Conservation (phyloP, 1,140 invertebrate genomes). For the Apis dorsata region DNA sequence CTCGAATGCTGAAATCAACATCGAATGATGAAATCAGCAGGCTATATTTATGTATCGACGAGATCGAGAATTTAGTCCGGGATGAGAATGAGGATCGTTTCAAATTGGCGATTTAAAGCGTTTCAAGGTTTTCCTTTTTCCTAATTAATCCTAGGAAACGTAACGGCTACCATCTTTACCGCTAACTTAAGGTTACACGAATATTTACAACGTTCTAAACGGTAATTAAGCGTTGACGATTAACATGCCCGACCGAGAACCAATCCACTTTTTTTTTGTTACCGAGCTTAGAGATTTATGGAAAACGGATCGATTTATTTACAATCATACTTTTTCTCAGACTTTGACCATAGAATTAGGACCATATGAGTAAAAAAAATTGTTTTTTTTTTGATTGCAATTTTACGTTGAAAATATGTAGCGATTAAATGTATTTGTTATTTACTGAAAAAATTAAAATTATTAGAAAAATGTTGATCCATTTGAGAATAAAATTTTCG, state of each 20-base stretch:
- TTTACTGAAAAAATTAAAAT: no score
- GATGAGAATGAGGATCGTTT: no score
- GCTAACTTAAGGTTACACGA: slow-evolving; percentile 37
- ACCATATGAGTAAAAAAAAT: no score
- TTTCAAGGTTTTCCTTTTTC: slow-evolving; percentile 9
- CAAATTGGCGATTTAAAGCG: slow-evolving; percentile 26
- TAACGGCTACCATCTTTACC: background rate
- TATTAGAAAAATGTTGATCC: no score
- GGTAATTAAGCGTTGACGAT: slow-evolving; percentile 33
- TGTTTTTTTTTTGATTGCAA: no score
- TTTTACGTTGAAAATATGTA: no score
- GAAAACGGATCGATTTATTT: slow-evolving; percentile 32
- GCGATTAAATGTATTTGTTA: no score
- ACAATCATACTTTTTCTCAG: background rate
- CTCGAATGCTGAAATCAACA: slow-evolving; percentile 13
- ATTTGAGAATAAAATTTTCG: no score
- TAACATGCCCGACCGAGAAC: background rate
- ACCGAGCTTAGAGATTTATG: slow-evolving; percentile 8
- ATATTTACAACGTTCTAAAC: slow-evolving; percentile 37
- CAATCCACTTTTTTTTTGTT: slow-evolving; percentile 9
- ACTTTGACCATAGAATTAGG: no score
- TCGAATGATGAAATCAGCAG: background rate
- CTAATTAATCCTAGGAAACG: slow-evolving; percentile 21
- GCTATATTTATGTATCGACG: slow-evolving; percentile 15
- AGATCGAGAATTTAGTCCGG: background rate